Base-by-base conservation (phyloP, 2,888 invertebrate genomes). In the Eremobia ochroleuca region DNA sequence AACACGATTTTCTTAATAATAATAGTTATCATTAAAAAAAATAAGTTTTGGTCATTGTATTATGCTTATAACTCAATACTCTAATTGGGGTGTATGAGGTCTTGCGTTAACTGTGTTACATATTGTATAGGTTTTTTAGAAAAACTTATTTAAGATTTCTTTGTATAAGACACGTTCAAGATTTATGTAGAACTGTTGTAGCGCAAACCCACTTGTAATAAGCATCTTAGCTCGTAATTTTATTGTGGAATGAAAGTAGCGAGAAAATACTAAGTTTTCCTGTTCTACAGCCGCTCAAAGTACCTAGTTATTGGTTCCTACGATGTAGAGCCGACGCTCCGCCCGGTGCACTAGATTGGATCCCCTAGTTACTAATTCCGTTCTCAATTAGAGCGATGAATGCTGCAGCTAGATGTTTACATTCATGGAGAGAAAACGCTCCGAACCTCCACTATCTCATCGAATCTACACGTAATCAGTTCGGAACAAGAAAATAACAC, bases 351-450 rank as follows among this genome's bases (percentile, higher is more conserved):
- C 89, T 90, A 91, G 87, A 90, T 89, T 87, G 87, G 85, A 85
- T 87, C 87, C 84, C 80, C 86, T 61, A 71, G 58, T 55, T 78
- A 79, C 90, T 92, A 91, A 91, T 92, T 92, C 87, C 88, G 88
- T 85, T 89, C 90, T 91, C 90, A 91, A 92, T 92, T 92, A 92
- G 88, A 88, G 86, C 79, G 85, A 76, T 85, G 87, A 85, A 85
- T 83, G 83, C 82, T 87, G 77, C 77, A 76, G 73, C 86, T 83
- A 82, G 84, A 85, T 64, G 43, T 66, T 61, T 70, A 71, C 66
- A 59, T 66, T 61, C 59, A 67, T 70, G 67, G 43, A 62, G 64
- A 85, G 83, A 85, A 83, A 81, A 86, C 77, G 55, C 6, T 61
- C 21, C 25, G 13, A 77, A 61, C 21, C 68, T 69, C 52, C 67